phyloP scores from a whole-genome alignment of 2,113 vertebrate genomes.

The Amia ocellicauda region DNA sequence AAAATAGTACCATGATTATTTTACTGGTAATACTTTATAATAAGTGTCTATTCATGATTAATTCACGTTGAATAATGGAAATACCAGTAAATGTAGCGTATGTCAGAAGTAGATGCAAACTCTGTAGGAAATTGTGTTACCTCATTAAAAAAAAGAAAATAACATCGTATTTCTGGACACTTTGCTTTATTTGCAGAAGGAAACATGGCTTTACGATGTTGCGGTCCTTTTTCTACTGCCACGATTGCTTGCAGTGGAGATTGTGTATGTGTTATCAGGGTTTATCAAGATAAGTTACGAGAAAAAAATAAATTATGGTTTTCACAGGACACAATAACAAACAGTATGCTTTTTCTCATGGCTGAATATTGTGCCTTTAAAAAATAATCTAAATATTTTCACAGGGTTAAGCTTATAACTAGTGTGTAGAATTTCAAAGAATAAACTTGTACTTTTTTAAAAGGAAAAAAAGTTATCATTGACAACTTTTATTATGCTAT shows the following conservation, averaged over 20 bases:
- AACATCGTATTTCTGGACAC: too few species aligned
- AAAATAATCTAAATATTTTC: conserved; percentile 43
- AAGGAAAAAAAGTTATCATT: conserved; percentile 23
- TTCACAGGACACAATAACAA: conserved; percentile 33
- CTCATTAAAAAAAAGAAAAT: too few species aligned
- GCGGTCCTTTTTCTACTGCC: background rate
- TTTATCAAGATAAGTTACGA: conserved; percentile 17
- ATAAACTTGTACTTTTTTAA: conserved; percentile 41
- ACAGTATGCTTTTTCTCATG: conserved; percentile 36
- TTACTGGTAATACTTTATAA: too few species aligned
- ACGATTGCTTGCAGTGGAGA: background rate
- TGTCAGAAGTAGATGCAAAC: too few species aligned
- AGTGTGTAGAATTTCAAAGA: conserved; percentile 34
- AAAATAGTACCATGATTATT: too few species aligned
- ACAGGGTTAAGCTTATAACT: conserved; percentile 43
- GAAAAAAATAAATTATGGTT: conserved; percentile 20
- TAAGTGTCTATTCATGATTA: too few species aligned
- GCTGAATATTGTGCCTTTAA: conserved; percentile 52
- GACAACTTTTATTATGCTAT: conserved; percentile 25
- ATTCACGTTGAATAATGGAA: too few species aligned
- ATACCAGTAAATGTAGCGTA: too few species aligned
- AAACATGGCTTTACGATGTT: background rate
- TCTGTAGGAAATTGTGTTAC: too few species aligned
- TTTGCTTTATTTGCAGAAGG: too few species aligned
- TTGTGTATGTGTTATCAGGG: conserved; percentile 37